Percentiles rank a stretch among this genome's conserved stretches.
Evolutionary conservation across 2,888 invertebrate species (phyloP).

Genomic region (Syrista parreyssii): DNA sequence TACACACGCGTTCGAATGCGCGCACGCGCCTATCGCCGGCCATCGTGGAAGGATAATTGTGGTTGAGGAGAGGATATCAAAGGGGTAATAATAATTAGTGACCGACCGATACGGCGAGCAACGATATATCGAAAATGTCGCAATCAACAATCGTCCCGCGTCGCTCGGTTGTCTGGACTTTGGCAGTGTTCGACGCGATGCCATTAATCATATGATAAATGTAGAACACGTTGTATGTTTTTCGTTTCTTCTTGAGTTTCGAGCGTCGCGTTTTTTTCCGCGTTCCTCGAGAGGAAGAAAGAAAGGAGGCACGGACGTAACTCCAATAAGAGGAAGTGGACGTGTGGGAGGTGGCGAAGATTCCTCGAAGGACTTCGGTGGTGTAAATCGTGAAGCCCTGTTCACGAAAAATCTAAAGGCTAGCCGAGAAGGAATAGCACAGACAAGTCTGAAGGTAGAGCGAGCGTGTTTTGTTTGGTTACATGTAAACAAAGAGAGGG

Average conservation of each 20-base stretch:
- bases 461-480: not conserved
- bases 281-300: slow-evolving; percentile 5
- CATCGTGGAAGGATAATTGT: not conserved
- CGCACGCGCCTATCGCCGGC: not conserved
- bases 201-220: slow-evolving; percentile 55
- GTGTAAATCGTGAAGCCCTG: not conserved
- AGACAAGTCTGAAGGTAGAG: not conserved
- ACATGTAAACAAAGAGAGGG: not conserved
- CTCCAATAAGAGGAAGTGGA: not conserved
- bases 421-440: not conserved
- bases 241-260: slow-evolving; percentile 29
- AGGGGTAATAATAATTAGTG: not conserved
- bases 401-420: not conserved
- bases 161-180: slow-evolving; percentile 5
- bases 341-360: not conserved
- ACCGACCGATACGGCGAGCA: not conserved
- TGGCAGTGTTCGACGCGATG: slow-evolving; percentile 12
- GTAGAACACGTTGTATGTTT: slow-evolving; percentile 52
- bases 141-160: slow-evolving; percentile 11
- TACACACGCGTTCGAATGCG: not conserved
- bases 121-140: slow-evolving; percentile 2
- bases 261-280: slow-evolving; percentile 9
- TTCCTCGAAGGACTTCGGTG: too few relatives aligned
- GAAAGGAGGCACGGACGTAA: not conserved
- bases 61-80: not conserved